phyloP scores from a whole-genome alignment of 2,888 invertebrate genomes.

The Acanthococcus lagerstroemiae region DNA sequence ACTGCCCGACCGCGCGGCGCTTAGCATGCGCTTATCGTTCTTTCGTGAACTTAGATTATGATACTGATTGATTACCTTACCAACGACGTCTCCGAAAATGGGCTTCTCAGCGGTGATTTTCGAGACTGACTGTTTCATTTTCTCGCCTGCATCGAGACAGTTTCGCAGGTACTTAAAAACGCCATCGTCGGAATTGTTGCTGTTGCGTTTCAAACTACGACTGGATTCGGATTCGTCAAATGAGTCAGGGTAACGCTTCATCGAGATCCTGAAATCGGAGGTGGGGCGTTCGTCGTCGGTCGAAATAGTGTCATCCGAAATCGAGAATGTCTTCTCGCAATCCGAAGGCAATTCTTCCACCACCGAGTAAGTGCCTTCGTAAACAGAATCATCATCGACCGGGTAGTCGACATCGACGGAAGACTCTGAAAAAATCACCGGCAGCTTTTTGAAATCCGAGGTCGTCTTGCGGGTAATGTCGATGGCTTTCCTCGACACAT shows the following conservation, averaged over 20 bases:
- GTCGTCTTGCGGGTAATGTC: not conserved
- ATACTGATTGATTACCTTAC: constrained; percentile 15
- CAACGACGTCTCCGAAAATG: constrained; percentile 1
- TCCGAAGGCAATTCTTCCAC: constrained; percentile 5
- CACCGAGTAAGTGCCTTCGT: constrained; percentile 9
- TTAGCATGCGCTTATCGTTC: not conserved
- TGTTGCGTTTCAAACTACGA: not conserved
- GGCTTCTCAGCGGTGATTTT: not conserved
- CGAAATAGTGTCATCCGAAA: not conserved
- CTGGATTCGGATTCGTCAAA: constrained; percentile 16
- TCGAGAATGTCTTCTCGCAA: not conserved
- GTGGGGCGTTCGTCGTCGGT: constrained; percentile 1
- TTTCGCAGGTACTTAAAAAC: not conserved
- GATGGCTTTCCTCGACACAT: not conserved
- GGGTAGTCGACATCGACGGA: not conserved
- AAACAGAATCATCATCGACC: constrained; percentile 8
- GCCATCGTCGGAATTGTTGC: not conserved
- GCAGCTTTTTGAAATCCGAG: not conserved
- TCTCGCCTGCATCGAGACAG: not conserved
- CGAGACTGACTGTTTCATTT: not conserved
- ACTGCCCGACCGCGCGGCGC: no score
- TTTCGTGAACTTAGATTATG: not conserved
- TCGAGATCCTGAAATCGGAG: not conserved
- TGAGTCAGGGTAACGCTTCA: constrained; percentile 7
- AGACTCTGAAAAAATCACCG: constrained; percentile 8